Evolutionary conservation across 2,888 invertebrate species (phyloP).

Genomic region (Camponotus fellah): DNA sequence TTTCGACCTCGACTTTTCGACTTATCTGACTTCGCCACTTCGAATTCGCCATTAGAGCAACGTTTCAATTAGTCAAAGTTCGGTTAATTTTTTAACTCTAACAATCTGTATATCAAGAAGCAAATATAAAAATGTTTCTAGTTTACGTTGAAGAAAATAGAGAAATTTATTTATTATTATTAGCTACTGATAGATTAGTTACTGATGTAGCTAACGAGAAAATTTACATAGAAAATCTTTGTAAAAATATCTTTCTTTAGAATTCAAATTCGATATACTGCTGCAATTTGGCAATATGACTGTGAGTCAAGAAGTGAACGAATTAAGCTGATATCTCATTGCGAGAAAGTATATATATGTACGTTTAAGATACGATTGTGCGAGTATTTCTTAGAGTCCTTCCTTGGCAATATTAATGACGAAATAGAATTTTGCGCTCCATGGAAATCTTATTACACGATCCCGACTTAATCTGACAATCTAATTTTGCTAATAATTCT

Average conservation of each 20-base stretch:
- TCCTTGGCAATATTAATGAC: conserved; percentile 33
- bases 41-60: conserved; percentile 61
- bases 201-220: conserved; percentile 42
- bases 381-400: conserved; percentile 22
- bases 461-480: conserved; percentile 10
- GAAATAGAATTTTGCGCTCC: neutral
- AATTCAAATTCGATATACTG: conserved; percentile 14
- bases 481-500: conserved; percentile 21
- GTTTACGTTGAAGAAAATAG: conserved; percentile 31
- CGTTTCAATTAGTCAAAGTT: conserved; percentile 72
- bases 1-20: conserved; percentile 69
- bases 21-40: conserved; percentile 72
- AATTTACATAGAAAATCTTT: conserved; percentile 31
- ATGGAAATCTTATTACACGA: conserved; percentile 18
- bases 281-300: neutral
- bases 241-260: conserved; percentile 21
- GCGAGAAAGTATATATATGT: conserved; percentile 2
- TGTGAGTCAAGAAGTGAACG: conserved; percentile 32
- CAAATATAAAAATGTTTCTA: conserved; percentile 35
- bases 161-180: neutral
- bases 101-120: conserved; percentile 37
- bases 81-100: conserved; percentile 77
- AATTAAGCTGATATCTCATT: conserved; percentile 26
- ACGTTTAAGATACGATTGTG: conserved; percentile 21
- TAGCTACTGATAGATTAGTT: neutral